A percentile compares a stretch with the other conserved stretches of the same genome.
Conservation (phyloP, 2,888 invertebrate species). For the Linyphia triangularis region DNA sequence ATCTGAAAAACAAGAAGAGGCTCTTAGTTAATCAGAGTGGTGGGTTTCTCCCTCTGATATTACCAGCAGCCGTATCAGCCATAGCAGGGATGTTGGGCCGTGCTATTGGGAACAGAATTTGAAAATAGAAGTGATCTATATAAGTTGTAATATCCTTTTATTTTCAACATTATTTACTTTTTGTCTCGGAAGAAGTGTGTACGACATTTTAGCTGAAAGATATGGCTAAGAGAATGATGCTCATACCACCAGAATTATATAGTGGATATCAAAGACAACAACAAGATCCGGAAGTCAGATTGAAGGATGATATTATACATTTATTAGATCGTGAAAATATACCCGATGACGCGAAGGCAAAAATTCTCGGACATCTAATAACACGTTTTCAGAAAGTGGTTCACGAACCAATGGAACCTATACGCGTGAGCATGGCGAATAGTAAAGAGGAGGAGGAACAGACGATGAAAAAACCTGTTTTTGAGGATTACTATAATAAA, state of each 20-base stretch:
- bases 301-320: slow-evolving; percentile 12
- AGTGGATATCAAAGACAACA: background rate
- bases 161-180: slow-evolving; percentile 38
- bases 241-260: slow-evolving; percentile 28
- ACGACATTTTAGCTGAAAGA: background rate
- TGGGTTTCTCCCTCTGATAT: too few species aligned
- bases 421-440: slow-evolving; percentile 4
- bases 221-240: slow-evolving; percentile 15
- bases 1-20: background rate
- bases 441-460: background rate
- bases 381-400: slow-evolving; percentile 34
- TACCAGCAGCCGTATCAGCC: slow-evolving; percentile 15
- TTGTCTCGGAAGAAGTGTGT: background rate
- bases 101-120: slow-evolving; percentile 19
- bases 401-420: slow-evolving; percentile 20
- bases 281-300: slow-evolving; percentile 40
- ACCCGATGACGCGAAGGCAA: slow-evolving; percentile 49
- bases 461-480: too few species aligned
- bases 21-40: slow-evolving; percentile 51
- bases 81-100: background rate
- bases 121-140: too few species aligned
- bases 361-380: slow-evolving; percentile 28
- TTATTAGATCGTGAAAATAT: slow-evolving; percentile 29
- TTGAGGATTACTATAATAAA: background rate
- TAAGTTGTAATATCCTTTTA: background rate